These are phyloP conservation scores for Marisa cornuarietis DNA, from an alignment of 1,140 invertebrate genomes.

Conservation along the genomic window DNA sequence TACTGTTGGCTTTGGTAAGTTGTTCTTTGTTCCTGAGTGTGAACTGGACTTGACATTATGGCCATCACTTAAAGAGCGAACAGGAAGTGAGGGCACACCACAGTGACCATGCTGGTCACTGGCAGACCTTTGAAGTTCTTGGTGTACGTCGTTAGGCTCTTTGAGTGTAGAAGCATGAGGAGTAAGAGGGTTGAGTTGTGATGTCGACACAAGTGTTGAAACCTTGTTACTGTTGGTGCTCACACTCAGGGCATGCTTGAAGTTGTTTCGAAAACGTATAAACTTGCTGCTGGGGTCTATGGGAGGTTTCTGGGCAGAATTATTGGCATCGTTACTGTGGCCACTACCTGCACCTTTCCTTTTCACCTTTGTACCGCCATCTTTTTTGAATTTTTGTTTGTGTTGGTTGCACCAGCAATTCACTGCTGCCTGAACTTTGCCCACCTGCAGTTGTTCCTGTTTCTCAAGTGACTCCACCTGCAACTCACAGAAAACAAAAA, in stretches of 20 bases:
- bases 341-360: too few relatives aligned
- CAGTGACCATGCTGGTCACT: constrained; percentile 3
- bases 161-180: neutral
- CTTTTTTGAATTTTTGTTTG: neutral
- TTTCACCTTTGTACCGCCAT: neutral
- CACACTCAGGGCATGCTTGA: neutral
- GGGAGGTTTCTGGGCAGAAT: constrained; percentile 14
- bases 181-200: neutral
- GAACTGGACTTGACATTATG: neutral
- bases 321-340: neutral
- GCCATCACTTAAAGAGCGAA: constrained; percentile 1
- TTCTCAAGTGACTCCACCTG: constrained; percentile 26
- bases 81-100: neutral
- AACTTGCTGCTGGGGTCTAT: constrained; percentile 17
- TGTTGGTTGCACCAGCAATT: constrained; percentile 6
- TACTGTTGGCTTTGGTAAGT: neutral
- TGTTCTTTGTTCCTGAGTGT: neutral
- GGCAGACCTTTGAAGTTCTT: neutral
- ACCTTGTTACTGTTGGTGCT: neutral
- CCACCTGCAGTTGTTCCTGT: constrained; percentile 18
- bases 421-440: neutral
- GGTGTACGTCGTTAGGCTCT: too few relatives aligned
- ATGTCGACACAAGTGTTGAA: neutral
- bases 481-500: neutral
- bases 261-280: constrained; percentile 12